Evolutionary conservation across 2,888 invertebrate genomes (phyloP).

Genomic region (Ctena decussata): DNA sequence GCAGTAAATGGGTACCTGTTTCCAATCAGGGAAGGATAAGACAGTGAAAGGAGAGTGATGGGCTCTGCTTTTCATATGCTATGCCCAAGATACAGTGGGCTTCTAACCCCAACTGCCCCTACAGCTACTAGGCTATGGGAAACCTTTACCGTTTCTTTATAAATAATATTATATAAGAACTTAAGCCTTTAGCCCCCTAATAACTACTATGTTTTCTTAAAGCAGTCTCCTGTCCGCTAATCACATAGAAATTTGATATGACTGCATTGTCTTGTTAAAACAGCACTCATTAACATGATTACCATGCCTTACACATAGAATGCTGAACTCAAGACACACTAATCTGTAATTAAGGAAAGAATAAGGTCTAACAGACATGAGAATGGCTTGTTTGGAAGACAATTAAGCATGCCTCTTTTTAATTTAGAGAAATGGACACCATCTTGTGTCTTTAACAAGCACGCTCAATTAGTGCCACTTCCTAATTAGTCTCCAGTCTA

Average conservation of each 20-base stretch:
- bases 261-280: neutral
- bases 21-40: too few species aligned
- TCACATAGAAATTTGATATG: neutral
- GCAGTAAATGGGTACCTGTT: too few species aligned
- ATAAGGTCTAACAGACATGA: neutral
- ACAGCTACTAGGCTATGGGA: too few species aligned
- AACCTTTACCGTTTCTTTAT: too few species aligned
- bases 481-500: neutral
- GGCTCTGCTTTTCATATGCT: too few species aligned
- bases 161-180: too few species aligned
- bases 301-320: neutral
- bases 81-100: too few species aligned
- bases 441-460: neutral
- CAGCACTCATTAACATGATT: slow-evolving; percentile 1
- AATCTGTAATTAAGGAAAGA: slow-evolving; percentile 10
- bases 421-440: slow-evolving; percentile 17
- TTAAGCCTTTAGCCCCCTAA: too few species aligned
- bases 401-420: slow-evolving; percentile 11
- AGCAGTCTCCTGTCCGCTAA: neutral
- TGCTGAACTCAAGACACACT: neutral
- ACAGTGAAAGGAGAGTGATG: too few species aligned
- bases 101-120: too few species aligned
- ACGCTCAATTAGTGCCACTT: neutral
- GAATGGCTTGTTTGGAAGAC: slow-evolving; percentile 1
- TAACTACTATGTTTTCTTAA: neutral